Evolutionary conservation across 2,113 vertebrate species (phyloP), one percentile per base, ranked within the genome.

Genomic region (Helogale parvula): DNA sequence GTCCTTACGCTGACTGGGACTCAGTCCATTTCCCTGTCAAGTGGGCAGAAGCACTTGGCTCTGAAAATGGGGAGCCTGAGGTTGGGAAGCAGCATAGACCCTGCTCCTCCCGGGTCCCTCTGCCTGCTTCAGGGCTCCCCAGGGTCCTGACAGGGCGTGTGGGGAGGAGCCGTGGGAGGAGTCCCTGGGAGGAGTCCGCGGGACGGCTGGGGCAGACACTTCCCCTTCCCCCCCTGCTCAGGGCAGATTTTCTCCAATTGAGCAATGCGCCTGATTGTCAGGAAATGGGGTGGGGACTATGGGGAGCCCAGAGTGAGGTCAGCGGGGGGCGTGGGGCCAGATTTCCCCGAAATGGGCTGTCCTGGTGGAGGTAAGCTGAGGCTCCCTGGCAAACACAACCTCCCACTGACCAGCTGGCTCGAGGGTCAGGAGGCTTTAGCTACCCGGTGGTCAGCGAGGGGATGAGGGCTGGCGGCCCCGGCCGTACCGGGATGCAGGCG

Each of bases 401-500:
- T 50, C 10, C 72, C 72, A 0, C 0, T 11, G 80, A 11, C 31
- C 31, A 16, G 17, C 5, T 68, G 33, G 6, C 12, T 14, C 0
- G 0, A 47, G 41, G 76, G 57, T 19, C 25, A 5, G 77, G 25
- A 66, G 47, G 7, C 69, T 76, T 25, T 0, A 5, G 38, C 10
- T 4, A 2, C 21, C 3, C 0, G 10, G 82, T 0, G 54, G 21
- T 69, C 9, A 0, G 47, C 0, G 9, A 3, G 16, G 16, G 15
- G 6, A 0, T 3, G 0, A 21, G 72, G 47, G 11, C 0, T 47
- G 54, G 66, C 10, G 3, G 38, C 6, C n/a, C 54, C 14, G 45
- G 52, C 6, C 99, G 96, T 98, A 99, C 99, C 97, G 99, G 99
- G 98, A 99, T 99, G 88, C 99, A 99, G 15, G 99, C 99, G 0